These are phyloP conservation scores for Gallinago paraguaiae DNA, from an alignment of 2,113 vertebrate genomes.

Conservation along the genomic window DNA sequence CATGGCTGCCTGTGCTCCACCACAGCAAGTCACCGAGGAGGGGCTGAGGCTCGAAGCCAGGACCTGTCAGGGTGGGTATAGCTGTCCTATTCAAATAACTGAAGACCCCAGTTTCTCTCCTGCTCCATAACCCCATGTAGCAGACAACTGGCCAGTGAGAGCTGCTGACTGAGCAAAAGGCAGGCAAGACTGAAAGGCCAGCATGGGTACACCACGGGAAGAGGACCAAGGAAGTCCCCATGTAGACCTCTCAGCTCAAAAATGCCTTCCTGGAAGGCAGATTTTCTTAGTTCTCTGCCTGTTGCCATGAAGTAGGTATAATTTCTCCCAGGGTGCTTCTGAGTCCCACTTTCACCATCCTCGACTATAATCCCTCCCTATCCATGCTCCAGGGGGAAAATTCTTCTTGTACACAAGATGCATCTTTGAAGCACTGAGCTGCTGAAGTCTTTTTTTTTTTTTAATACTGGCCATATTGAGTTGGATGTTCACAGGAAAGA, in stretches of 20 bases:
- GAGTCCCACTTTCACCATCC: not conserved
- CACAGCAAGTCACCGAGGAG: not conserved
- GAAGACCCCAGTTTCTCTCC: not conserved
- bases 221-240: not conserved
- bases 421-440: not conserved
- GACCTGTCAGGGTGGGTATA: not conserved
- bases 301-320: not conserved
- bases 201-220: fast-evolving
- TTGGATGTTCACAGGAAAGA: not conserved
- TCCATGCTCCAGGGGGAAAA: not conserved
- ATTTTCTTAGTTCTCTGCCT: not conserved
- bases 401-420: not conserved
- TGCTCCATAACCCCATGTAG: not conserved
- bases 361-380: not conserved
- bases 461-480: not conserved
- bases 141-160: not conserved
- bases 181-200: not conserved
- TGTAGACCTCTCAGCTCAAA: not conserved
- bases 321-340: not conserved
- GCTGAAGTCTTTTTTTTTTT: not conserved
- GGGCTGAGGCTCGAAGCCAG: not conserved
- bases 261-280: not conserved
- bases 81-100: not conserved
- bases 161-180: not conserved
- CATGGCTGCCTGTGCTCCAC: fast-evolving